These are phyloP conservation scores for Todiramphus saurophagus DNA, from an alignment of 2,113 vertebrate genomes.

Conservation along the genomic window DNA sequence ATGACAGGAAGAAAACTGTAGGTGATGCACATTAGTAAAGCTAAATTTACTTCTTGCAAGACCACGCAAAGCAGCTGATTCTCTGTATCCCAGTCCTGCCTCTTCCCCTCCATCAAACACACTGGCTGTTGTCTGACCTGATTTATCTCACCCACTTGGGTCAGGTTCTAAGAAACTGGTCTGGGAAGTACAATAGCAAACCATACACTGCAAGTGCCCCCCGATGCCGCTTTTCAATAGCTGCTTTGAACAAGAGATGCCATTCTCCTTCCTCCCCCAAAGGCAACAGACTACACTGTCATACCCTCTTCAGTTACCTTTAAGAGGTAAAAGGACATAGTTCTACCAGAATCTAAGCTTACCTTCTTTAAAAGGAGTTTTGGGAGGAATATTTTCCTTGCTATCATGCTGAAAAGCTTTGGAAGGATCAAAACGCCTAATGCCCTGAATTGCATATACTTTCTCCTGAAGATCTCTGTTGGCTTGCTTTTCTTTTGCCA, in stretches of 20 bases:
- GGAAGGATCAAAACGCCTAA: slow-evolving; percentile 83
- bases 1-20: rapidly evolving
- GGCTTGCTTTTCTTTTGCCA: slow-evolving; percentile 79
- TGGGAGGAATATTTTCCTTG: slow-evolving; percentile 86
- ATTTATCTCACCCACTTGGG: too few relatives aligned
- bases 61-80: not conserved
- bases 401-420: slow-evolving; percentile 87
- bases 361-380: slow-evolving; percentile 83
- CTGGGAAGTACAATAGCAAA: not conserved
- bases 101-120: not conserved
- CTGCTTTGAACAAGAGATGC: not conserved
- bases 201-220: rapidly evolving
- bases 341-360: not conserved
- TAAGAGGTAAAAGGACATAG: not conserved
- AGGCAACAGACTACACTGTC: not conserved
- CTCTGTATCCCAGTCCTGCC: not conserved
- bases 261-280: not conserved
- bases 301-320: not conserved
- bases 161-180: not conserved
- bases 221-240: not conserved
- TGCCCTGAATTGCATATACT: slow-evolving; percentile 67
- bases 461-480: slow-evolving; percentile 79
- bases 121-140: not conserved
- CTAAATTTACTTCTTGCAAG: not conserved
- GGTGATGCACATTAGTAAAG: not conserved